Conservation (phyloP, 2,113 vertebrate species). For the Laterallus jamaicensis region DNA sequence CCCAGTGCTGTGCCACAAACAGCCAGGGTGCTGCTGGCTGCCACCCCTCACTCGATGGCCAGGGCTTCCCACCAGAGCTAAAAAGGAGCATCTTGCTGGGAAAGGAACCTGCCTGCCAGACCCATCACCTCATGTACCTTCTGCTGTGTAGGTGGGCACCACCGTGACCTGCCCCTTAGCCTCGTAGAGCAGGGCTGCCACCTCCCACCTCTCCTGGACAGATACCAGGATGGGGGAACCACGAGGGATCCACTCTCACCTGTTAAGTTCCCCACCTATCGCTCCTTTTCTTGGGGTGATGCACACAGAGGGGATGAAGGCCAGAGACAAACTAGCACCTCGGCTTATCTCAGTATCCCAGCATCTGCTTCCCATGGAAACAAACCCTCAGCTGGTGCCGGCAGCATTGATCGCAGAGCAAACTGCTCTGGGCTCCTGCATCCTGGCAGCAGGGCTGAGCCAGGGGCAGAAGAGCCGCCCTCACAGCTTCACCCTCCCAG, state of each 20-base stretch:
- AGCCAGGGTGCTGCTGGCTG: accelerated
- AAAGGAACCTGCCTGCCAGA: background rate
- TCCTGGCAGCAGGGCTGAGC: background rate
- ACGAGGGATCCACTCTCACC: accelerated
- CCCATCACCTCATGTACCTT: background rate
- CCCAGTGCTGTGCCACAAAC: accelerated
- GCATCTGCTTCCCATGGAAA: background rate
- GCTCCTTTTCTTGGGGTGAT: background rate
- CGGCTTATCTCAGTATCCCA: background rate
- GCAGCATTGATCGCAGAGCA: background rate
- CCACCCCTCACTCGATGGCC: background rate
- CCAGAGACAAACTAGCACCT: background rate
- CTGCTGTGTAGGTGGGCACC: background rate
- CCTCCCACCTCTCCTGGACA: accelerated
- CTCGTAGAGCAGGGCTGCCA: background rate
- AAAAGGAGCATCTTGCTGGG: background rate
- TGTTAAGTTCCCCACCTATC: background rate
- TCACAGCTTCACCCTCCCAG: background rate
- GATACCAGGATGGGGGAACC: accelerated
- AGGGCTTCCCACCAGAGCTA: background rate
- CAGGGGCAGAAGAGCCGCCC: background rate
- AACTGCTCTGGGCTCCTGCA: accelerated
- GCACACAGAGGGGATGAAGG: accelerated
- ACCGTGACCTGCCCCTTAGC: background rate
- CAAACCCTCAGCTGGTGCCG: background rate